Evolutionary conservation across 2,888 invertebrate species (phyloP).

Genomic region (Ennomos fuscantarius): DNA sequence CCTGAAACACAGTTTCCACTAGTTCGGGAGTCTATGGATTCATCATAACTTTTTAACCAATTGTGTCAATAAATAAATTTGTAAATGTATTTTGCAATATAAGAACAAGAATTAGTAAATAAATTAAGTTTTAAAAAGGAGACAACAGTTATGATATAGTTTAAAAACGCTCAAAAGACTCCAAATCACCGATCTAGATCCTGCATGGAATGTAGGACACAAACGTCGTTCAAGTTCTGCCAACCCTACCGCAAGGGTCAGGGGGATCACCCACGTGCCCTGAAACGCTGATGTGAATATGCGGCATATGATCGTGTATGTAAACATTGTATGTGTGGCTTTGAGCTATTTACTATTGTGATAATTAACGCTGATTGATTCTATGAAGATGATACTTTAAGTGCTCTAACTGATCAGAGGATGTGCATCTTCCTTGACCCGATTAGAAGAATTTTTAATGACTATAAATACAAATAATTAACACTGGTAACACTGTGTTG

Average conservation of each 20-base stretch:
- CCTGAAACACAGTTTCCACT: too few species aligned
- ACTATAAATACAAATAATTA: neutral
- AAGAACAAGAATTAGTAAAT: too few species aligned
- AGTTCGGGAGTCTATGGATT: too few species aligned
- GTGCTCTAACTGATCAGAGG: neutral
- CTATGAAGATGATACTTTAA: constrained; percentile 9
- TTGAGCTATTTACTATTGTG: constrained; percentile 44
- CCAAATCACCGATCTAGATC: too few species aligned
- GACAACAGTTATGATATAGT: too few species aligned
- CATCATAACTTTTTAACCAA: too few species aligned
- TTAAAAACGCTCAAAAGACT: too few species aligned
- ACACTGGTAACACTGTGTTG: too few species aligned
- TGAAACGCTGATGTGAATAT: constrained; percentile 69
- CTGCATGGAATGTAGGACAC: too few species aligned
- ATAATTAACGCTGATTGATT: constrained; percentile 42
- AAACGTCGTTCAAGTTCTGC: constrained; percentile 3
- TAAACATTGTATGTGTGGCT: constrained; percentile 50
- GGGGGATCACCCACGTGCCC: constrained; percentile 63
- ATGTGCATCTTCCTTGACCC: constrained; percentile 2
- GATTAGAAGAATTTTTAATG: neutral
- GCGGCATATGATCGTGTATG: constrained; percentile 57
- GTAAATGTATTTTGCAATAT: neutral
- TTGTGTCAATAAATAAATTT: too few species aligned
- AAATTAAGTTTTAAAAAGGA: too few species aligned
- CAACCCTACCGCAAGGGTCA: constrained; percentile 48